A percentile compares a stretch with the other conserved stretches of the same genome.
Evolutionary conservation across 2,888 invertebrate species (phyloP).

Genomic region (Volucella zonaria): DNA sequence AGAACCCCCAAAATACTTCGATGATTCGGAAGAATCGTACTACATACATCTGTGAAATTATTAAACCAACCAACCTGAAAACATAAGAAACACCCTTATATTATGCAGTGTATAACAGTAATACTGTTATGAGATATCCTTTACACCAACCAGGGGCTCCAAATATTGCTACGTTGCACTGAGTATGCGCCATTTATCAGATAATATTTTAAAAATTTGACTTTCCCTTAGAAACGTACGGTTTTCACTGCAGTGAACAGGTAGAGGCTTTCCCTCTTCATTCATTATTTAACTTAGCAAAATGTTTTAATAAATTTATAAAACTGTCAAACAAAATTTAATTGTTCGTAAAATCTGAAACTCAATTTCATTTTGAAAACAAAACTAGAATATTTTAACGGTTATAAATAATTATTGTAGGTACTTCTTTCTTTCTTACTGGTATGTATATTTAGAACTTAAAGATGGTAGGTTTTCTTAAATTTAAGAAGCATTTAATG

Average conservation of each 20-base stretch:
- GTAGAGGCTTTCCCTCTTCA: not conserved
- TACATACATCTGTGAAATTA: no score
- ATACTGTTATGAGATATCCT: no score
- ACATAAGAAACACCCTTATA: no score
- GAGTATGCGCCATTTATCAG: slow-evolving; percentile 18
- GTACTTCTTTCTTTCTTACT: no score
- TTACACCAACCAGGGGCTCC: no score
- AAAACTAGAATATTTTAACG: not conserved
- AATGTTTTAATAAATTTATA: slow-evolving; percentile 8
- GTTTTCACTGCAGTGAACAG: slow-evolving; percentile 2
- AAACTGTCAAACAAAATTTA: not conserved
- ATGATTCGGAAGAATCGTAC: no score
- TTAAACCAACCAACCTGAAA: no score
- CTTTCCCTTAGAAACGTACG: slow-evolving; percentile 21
- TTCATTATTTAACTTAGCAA: not conserved
- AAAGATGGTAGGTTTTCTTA: not conserved
- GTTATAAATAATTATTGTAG: no score
- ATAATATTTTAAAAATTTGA: slow-evolving; percentile 7
- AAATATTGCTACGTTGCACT: not conserved
- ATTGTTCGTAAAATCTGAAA: not conserved
- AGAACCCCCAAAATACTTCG: no score
- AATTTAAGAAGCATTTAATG: no score
- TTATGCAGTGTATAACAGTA: no score
- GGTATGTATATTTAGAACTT: not conserved
- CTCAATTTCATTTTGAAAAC: not conserved